These are phyloP conservation scores for Cebidichthys violaceus DNA, from an alignment of 2,113 vertebrate genomes.

Conservation along the genomic window DNA sequence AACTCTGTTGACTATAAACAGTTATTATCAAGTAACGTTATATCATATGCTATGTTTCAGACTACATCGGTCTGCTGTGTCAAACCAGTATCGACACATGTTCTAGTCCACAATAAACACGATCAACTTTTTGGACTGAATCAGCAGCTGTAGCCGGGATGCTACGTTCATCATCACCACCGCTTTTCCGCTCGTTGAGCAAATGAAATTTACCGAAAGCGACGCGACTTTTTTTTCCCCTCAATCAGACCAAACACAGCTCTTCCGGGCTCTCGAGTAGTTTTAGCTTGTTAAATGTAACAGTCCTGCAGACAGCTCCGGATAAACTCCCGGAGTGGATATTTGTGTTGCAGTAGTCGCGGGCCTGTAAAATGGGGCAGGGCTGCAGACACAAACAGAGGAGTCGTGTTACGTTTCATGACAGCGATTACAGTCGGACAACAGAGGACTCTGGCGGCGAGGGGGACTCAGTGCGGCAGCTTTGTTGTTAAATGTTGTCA, in stretches of 20 bases:
- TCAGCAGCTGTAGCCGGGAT: conserved; percentile 49
- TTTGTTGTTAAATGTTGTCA: background rate
- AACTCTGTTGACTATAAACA: conserved; percentile 25
- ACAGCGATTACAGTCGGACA: conserved; percentile 17
- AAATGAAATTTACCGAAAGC: conserved; percentile 69
- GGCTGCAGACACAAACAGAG: conserved; percentile 60
- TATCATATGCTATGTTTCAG: background rate
- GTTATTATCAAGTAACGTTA: conserved; percentile 31
- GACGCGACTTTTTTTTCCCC: conserved; percentile 4
- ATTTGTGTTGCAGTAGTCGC: background rate
- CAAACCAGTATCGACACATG: background rate
- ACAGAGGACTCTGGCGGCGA: conserved; percentile 60
- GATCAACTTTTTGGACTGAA: background rate
- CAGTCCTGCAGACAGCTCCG: background rate
- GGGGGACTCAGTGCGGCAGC: conserved; percentile 57
- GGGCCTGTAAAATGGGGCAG: conserved; percentile 60
- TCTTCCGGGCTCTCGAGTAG: accelerated
- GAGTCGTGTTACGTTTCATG: conserved; percentile 64
- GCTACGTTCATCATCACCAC: conserved; percentile 34
- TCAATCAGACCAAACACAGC: background rate
- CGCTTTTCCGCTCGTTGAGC: conserved; percentile 30
- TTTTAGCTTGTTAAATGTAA: background rate
- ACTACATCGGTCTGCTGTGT: background rate
- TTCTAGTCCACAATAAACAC: background rate
- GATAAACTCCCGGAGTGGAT: background rate